Evolutionary conservation across 2,797 vertebrate species (phyloP), one percentile per base, ranked within the genome.

Genomic region (Lepus oiostolus): DNA sequence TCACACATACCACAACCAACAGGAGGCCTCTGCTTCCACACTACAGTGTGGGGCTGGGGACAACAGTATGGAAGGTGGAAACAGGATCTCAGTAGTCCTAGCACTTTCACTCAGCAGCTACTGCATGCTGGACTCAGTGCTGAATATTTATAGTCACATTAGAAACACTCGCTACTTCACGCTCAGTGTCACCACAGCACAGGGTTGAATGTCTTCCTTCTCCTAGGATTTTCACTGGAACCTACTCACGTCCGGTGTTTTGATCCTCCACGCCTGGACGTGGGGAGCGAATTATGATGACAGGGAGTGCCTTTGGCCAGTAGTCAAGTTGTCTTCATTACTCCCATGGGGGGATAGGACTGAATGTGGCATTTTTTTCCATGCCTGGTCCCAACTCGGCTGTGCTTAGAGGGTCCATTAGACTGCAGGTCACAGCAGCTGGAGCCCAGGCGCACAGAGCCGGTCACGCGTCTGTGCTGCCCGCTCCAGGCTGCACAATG

Each of bases 371-470:
- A 50, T 88, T 95, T 95, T 42, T 94, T 67, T 50, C 50, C 2
- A 1, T 63, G 68, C 54, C 94, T 96, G 96, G 85, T 75, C 90
- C 32, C 47, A 95, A 84, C 63, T 93, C 13, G 0, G 93, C 88
- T 95, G 93, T 96, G 97, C 96, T 95, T 97, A 74, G 74, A 97
- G 98, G 98, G 96, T 88, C 98, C 98, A 98, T 98, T 98, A 98
- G 98, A 96, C 98, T 98, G 97, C 98, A 98, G 98, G 98, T 98
- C 98, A 98, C 98, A 98, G 98, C 96, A 97, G 92, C 95, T 97
- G 83, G 96, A 98, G 96, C 92, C 98, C 97, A 97, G 92, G 97
- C 94, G 90, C 96, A 93, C 96, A 85, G 96, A 98, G 96, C 95
- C 52, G 87, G 97, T 95, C 93, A 95, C 95, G 88, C 88, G 70